phyloP scores from a whole-genome alignment of 1,140 invertebrate genomes.

The Hylaeus volcanicus region DNA sequence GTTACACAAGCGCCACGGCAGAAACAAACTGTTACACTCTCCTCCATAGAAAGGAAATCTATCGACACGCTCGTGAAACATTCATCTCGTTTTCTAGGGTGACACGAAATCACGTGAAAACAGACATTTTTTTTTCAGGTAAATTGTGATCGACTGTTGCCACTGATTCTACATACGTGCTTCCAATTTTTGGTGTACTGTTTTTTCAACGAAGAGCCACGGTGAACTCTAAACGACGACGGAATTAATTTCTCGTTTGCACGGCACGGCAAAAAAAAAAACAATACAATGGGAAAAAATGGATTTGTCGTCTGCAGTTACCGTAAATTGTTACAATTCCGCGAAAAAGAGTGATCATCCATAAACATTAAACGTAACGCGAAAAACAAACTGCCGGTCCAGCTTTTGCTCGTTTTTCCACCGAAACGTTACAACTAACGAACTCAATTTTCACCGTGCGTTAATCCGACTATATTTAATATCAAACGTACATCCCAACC shows the following conservation, averaged over 20 bases:
- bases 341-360: background rate
- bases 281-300: slow-evolving; percentile 5
- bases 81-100: background rate
- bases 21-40: background rate
- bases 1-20: background rate
- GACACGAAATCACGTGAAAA: background rate
- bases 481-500: no score
- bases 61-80: slow-evolving; percentile 5
- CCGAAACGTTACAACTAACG: background rate
- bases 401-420: background rate
- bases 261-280: background rate
- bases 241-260: slow-evolving; percentile 17
- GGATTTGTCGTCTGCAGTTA: background rate
- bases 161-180: background rate
- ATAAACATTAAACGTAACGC: background rate
- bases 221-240: background rate
- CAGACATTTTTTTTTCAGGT: background rate
- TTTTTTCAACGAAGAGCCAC: background rate
- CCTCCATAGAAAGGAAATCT: background rate
- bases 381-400: background rate
- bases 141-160: slow-evolving; percentile 20
- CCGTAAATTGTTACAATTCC: background rate
- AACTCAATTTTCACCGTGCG: background rate
- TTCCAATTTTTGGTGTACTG: background rate
- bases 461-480: background rate